These are phyloP conservation scores for Chionodraco myersi DNA, from an alignment of 2,113 vertebrate species.

Conservation along the genomic window DNA sequence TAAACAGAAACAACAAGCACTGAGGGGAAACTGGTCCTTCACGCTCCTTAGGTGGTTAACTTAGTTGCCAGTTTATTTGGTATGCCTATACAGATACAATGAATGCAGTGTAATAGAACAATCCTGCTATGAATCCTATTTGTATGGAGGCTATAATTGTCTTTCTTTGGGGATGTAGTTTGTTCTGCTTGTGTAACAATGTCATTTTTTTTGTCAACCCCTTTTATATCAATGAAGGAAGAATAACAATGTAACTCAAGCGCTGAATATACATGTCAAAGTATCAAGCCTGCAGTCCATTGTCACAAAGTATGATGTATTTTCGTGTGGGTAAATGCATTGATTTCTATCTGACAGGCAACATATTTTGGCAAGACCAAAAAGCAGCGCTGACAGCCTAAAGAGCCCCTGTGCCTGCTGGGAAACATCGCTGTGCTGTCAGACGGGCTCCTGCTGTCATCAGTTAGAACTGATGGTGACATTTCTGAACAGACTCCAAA, in stretches of 20 bases:
- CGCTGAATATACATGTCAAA: neutral
- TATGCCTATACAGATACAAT: neutral
- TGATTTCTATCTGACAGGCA: neutral
- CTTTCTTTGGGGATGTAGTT: neutral
- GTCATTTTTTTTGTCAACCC: neutral
- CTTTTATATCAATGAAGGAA: neutral
- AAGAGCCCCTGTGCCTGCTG: neutral
- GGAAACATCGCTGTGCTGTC: constrained; percentile 29
- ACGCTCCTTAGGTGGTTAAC: neutral
- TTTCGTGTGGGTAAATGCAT: neutral
- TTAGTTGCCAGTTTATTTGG: neutral
- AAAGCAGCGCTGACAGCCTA: neutral
- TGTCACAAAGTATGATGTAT: neutral
- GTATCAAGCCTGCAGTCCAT: neutral
- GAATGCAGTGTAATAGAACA: neutral
- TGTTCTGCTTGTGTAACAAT: neutral
- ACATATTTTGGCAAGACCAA: neutral
- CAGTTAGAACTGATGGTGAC: neutral
- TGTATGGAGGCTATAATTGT: neutral
- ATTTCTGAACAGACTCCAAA: neutral
- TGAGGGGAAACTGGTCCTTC: neutral
- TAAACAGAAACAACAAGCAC: neutral
- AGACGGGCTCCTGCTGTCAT: neutral
- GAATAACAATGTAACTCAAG: neutral
- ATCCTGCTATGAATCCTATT: neutral